These are phyloP conservation scores for Hirtodrosophila cameraria DNA, from an alignment of 2,888 invertebrate genomes.

Conservation along the genomic window DNA sequence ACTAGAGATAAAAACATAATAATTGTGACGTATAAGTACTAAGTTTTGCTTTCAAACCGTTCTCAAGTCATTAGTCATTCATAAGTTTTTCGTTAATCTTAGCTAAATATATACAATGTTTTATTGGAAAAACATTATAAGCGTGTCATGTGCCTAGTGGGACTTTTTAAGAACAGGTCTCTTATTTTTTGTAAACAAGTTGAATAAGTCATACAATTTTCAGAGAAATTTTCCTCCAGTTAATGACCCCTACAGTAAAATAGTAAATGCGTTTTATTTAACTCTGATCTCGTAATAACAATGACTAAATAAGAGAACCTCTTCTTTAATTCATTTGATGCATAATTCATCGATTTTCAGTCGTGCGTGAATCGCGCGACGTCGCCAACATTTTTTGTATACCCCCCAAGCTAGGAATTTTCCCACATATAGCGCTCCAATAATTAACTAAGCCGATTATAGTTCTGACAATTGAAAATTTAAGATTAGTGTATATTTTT, in stretches of 20 bases:
- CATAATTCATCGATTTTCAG: conserved; percentile 45
- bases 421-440: conserved; percentile 53
- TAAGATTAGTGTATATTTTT: conserved; percentile 9
- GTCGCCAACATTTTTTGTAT: conserved; percentile 33
- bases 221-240: conserved; percentile 19
- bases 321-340: conserved; percentile 37
- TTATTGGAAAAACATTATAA: conserved; percentile 22
- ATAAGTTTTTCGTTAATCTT: neutral
- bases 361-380: conserved; percentile 59
- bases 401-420: conserved; percentile 42
- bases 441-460: conserved; percentile 43
- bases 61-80: conserved; percentile 26
- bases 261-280: conserved; percentile 27
- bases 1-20: conserved; percentile 29
- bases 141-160: conserved; percentile 42
- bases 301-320: conserved; percentile 23
- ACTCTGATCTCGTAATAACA: conserved; percentile 8
- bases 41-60: neutral
- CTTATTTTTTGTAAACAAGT: neutral
- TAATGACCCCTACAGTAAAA: conserved; percentile 37
- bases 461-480: conserved; percentile 14
- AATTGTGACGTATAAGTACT: conserved; percentile 29
- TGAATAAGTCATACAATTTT: conserved; percentile 12
- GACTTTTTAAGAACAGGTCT: conserved; percentile 12
- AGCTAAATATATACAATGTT: too few relatives aligned